These are phyloP conservation scores for Sebastes trivittatus DNA, from an alignment of 2,797 vertebrate genomes.

Conservation along the genomic window DNA sequence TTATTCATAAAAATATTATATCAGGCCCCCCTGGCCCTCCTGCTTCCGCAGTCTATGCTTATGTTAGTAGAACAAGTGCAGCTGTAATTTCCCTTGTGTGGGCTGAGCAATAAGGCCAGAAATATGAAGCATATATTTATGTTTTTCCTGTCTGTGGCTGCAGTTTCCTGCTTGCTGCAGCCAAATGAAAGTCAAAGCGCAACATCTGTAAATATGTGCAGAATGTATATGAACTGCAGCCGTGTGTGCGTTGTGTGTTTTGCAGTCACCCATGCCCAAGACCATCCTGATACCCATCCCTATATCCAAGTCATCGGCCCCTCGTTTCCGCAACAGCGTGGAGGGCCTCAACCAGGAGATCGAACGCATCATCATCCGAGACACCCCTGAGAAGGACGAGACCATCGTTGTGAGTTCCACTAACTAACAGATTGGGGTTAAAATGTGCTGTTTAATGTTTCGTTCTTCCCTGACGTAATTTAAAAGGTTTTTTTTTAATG, in stretches of 20 bases:
- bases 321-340: conserved; percentile 96
- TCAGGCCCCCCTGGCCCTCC: too few species aligned
- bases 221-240: background rate
- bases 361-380: conserved; percentile 96
- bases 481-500: background rate
- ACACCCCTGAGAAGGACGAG: conserved; percentile 94
- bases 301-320: conserved; percentile 89
- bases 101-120: background rate
- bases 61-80: background rate
- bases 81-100: background rate
- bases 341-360: conserved; percentile 99
- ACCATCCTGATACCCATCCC: conserved; percentile 94
- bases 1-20: too few species aligned
- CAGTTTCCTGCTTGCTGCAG: background rate
- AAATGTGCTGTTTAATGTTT: background rate
- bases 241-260: conserved; percentile 7
- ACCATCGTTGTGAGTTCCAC: conserved; percentile 90
- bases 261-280: conserved; percentile 93
- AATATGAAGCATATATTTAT: background rate
- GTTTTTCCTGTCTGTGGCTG: background rate
- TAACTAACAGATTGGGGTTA: background rate
- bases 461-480: background rate
- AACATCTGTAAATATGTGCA: background rate
- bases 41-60: too few species aligned
- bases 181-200: background rate